A percentile compares a stretch with the other conserved stretches of the same genome.
Evolutionary conservation across 2,888 invertebrate species (phyloP).

Genomic region (Caenorhabditis afra): DNA sequence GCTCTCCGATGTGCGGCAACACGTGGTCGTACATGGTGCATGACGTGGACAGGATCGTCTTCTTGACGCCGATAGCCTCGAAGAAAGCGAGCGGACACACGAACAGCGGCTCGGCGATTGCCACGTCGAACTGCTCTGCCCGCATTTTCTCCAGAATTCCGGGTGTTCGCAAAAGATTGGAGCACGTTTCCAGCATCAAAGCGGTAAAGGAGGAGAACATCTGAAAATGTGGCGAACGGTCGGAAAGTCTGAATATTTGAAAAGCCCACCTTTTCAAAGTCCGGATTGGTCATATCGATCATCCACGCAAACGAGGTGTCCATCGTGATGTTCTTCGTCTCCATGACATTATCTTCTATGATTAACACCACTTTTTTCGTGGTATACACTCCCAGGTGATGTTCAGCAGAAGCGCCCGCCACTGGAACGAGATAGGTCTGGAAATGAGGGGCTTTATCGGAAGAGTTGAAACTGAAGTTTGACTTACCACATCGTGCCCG

Average conservation of each 20-base stretch:
- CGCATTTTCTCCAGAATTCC: conserved; percentile 1
- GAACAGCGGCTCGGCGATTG: conserved; percentile 39
- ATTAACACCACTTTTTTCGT: conserved; percentile 9
- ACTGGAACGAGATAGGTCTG: conserved; percentile 19
- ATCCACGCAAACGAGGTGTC: conserved; percentile 10
- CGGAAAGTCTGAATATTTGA: conserved; percentile 5
- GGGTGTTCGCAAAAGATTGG: conserved; percentile 20
- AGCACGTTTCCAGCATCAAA: conserved; percentile 12
- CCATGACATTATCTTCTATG: conserved; percentile 28
- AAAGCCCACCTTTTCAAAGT: too few relatives aligned
- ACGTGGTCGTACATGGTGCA: conserved; percentile 35
- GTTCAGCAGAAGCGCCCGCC: neutral
- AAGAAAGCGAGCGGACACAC: conserved; percentile 31
- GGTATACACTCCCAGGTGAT: conserved; percentile 16
- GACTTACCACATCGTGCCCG: conserved; percentile 58
- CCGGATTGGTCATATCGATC: conserved; percentile 13
- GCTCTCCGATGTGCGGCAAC: conserved; percentile 34
- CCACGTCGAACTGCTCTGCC: conserved; percentile 28
- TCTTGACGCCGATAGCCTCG: conserved; percentile 27
- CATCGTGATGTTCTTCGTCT: neutral
- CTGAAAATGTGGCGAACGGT: neutral
- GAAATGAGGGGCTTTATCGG: neutral
- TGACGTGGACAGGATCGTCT: conserved; percentile 42
- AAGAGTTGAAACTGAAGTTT: too few relatives aligned
- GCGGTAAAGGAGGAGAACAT: conserved; percentile 22